Evolutionary conservation across 1,140 invertebrate species (phyloP).

Genomic region (Steinernema feltiae): DNA sequence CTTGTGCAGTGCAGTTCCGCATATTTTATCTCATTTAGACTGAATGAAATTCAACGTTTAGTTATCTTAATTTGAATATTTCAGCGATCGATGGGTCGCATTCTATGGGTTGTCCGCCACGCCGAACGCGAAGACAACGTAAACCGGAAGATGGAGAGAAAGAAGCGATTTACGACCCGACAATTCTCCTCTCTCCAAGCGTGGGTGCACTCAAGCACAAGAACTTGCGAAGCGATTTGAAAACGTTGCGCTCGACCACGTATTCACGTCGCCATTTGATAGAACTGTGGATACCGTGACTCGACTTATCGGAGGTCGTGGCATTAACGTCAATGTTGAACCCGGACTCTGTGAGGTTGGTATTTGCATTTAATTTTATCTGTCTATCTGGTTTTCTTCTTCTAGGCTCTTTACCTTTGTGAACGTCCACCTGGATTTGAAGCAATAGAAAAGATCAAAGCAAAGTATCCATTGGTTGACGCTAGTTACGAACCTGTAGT

Average conservation of each 20-base stretch:
- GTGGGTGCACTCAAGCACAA: slow-evolving; percentile 44
- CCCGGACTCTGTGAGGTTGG: slow-evolving; percentile 47
- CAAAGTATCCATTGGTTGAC: slow-evolving; percentile 45
- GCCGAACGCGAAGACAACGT: slow-evolving; percentile 37
- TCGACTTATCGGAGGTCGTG: slow-evolving; percentile 29
- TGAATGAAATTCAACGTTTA: neutral
- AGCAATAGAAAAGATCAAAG: slow-evolving; percentile 31
- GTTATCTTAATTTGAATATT: neutral
- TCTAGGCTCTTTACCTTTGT: slow-evolving; percentile 53
- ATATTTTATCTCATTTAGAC: neutral
- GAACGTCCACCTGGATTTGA: slow-evolving; percentile 50
- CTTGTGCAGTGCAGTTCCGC: too few relatives aligned
- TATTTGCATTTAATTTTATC: neutral
- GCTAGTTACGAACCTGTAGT: slow-evolving; percentile 40
- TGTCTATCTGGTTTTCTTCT: neutral
- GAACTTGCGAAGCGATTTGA: slow-evolving; percentile 40
- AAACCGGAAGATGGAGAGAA: slow-evolving; percentile 29
- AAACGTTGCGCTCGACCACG: slow-evolving; percentile 39
- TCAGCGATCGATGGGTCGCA: slow-evolving; percentile 5
- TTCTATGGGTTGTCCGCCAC: slow-evolving; percentile 35
- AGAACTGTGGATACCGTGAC: slow-evolving; percentile 52
- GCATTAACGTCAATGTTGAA: slow-evolving; percentile 47
- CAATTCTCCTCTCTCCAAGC: slow-evolving; percentile 45
- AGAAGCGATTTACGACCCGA: slow-evolving; percentile 34
- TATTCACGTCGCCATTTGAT: slow-evolving; percentile 54